A percentile compares a stretch with the other conserved stretches of the same genome.
Conservation (phyloP, 2,888 invertebrate species). For the Caenorhabditis sulstoni region DNA sequence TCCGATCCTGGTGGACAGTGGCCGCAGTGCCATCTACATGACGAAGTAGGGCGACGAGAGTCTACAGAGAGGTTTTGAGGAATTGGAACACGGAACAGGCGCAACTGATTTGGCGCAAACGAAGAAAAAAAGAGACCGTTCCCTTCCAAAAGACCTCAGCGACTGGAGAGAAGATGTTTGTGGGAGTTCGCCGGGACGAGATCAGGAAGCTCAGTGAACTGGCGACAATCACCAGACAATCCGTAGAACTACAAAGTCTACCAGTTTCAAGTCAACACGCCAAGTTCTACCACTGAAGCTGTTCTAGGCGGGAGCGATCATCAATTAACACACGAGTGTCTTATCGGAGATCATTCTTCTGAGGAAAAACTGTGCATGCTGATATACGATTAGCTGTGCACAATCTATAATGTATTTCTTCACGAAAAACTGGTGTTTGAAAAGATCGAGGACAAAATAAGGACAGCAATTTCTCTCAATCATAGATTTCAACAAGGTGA, state of each 20-base stretch:
- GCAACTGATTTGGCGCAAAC: too few species aligned
- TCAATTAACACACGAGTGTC: constrained; percentile 48
- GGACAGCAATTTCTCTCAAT: constrained; percentile 4
- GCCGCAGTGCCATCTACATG: too few species aligned
- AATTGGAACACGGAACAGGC: too few species aligned
- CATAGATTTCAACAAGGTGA: constrained; percentile 59
- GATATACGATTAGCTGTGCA: constrained; percentile 60
- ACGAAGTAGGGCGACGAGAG: too few species aligned
- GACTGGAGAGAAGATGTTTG: constrained; percentile 19
- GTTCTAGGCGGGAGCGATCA: constrained; percentile 17
- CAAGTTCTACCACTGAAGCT: constrained; percentile 32
- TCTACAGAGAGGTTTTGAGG: too few species aligned
- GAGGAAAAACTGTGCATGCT: constrained; percentile 62
- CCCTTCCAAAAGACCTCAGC: constrained; percentile 47
- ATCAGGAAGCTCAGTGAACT: constrained; percentile 36
- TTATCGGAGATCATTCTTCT: constrained; percentile 58
- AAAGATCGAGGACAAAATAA: constrained; percentile 39
- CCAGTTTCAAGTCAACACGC: constrained; percentile 43
- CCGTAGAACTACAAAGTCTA: constrained; percentile 73
- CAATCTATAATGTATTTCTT: too few species aligned
- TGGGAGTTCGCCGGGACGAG: constrained; percentile 28
- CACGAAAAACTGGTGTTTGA: constrained; percentile 49
- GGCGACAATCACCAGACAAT: constrained; percentile 39
- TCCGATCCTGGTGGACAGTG: too few species aligned
- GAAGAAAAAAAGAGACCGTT: too few species aligned